These are phyloP conservation scores for Acrobasis consociella DNA, from an alignment of 2,888 invertebrate genomes.

Conservation along the genomic window DNA sequence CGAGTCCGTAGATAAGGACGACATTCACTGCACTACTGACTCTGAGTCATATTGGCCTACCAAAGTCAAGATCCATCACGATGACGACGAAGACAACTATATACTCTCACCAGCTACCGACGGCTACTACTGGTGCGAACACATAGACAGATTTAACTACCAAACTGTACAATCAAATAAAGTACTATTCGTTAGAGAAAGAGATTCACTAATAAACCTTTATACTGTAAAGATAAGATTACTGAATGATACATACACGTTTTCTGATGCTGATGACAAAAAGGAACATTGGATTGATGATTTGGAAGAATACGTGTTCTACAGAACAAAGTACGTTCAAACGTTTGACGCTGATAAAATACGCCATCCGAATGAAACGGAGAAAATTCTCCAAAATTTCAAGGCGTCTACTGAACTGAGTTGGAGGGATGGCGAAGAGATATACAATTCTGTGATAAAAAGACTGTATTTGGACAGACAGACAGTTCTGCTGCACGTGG, in stretches of 20 bases:
- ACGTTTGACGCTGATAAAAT: constrained; percentile 36
- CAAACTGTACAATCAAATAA: constrained; percentile 57
- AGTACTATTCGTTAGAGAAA: constrained; percentile 56
- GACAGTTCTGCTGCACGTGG: constrained; percentile 57
- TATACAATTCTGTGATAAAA: constrained; percentile 51
- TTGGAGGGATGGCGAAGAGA: constrained; percentile 43
- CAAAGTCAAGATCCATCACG: constrained; percentile 44
- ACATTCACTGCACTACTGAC: constrained; percentile 69
- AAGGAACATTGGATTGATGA: constrained; percentile 51
- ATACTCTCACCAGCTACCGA: constrained; percentile 52
- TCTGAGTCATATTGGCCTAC: constrained; percentile 55
- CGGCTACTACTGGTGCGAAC: constrained; percentile 75
- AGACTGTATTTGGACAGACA: constrained; percentile 57
- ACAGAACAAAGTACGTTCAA: constrained; percentile 55
- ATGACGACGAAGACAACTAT: constrained; percentile 42
- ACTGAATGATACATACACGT: constrained; percentile 37
- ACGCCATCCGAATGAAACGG: constrained; percentile 31
- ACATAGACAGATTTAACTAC: constrained; percentile 53
- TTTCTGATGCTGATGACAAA: constrained; percentile 35
- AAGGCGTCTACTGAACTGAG: constrained; percentile 40
- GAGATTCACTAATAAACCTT: constrained; percentile 47
- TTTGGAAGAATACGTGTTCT: constrained; percentile 61
- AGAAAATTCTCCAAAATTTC: constrained; percentile 44
- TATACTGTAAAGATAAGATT: constrained; percentile 59
- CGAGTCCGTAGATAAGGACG: constrained; percentile 43